Evolutionary conservation across 2,113 vertebrate genomes (phyloP).

Genomic region (Puffinus mauretanicus): DNA sequence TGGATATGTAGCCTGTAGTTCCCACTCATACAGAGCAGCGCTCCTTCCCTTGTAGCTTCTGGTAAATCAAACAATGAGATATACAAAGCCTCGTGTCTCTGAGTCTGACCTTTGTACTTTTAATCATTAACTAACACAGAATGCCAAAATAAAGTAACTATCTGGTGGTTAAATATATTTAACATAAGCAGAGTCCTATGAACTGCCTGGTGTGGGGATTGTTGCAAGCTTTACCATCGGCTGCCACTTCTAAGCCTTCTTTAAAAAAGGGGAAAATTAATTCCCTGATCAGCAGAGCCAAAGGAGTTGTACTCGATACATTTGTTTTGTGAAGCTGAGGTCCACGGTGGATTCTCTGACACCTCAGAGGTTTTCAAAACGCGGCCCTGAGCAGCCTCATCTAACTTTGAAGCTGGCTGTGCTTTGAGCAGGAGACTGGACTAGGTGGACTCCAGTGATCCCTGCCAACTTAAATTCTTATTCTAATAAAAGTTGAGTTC

Average conservation of each 20-base stretch:
- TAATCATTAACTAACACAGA: constrained; percentile 37
- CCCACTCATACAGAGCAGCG: neutral
- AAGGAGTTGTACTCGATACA: neutral
- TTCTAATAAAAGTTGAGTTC: neutral
- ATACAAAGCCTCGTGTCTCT: constrained; percentile 22
- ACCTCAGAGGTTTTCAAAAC: neutral
- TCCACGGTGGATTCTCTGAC: neutral
- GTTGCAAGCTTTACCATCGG: neutral
- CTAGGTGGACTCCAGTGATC: neutral
- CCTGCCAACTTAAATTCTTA: neutral
- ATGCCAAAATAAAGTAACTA: neutral
- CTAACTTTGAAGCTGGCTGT: neutral
- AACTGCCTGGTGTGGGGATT: neutral
- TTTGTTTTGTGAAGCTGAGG: neutral
- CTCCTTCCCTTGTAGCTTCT: constrained; percentile 32
- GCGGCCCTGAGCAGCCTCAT: neutral
- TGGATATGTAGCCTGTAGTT: constrained; percentile 17
- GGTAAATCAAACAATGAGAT: constrained; percentile 40
- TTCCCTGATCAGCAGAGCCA: neutral
- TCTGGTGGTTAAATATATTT: neutral
- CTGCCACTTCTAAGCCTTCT: neutral
- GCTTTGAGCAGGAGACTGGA: neutral
- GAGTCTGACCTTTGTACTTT: constrained; percentile 34
- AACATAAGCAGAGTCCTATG: neutral
- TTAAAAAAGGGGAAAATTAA: neutral